These are phyloP conservation scores for Nothoprocta pentlandii DNA, from an alignment of 2,113 vertebrate genomes.

Conservation along the genomic window DNA sequence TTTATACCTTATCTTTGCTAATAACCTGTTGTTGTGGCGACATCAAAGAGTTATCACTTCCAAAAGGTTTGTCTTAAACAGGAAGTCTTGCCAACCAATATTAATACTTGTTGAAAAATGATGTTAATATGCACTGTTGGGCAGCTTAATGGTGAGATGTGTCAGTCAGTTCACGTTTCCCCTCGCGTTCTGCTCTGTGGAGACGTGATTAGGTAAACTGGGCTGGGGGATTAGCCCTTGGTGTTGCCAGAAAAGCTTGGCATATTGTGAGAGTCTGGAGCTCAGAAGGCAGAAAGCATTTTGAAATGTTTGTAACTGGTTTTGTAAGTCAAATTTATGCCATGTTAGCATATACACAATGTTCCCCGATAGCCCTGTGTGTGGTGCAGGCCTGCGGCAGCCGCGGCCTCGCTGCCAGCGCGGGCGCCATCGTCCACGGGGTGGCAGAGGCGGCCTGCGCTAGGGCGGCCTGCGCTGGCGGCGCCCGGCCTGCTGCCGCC, in stretches of 20 bases:
- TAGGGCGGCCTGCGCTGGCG: background rate
- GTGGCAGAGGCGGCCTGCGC: slow-evolving; percentile 28
- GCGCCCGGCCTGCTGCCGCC: no score
- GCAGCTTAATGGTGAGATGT: background rate
- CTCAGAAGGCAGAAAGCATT: background rate
- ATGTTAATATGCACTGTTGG: background rate
- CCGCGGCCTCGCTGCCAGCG: background rate
- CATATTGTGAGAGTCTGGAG: background rate
- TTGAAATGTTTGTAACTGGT: background rate
- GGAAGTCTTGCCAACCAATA: background rate
- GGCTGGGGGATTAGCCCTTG: background rate
- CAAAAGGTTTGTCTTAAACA: background rate
- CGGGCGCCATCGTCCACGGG: background rate
- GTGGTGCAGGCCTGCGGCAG: no score
- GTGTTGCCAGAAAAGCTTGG: background rate
- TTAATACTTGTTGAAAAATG: background rate
- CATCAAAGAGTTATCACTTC: background rate
- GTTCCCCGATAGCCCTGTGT: accelerated
- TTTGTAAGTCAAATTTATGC: background rate
- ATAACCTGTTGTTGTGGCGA: background rate
- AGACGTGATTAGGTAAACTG: background rate
- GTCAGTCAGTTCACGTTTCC: background rate
- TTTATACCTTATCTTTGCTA: background rate
- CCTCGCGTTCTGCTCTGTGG: background rate
- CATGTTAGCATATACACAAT: background rate